These are phyloP conservation scores for Megaleporinus macrocephalus DNA, from an alignment of 2,113 vertebrate species.

Conservation along the genomic window DNA sequence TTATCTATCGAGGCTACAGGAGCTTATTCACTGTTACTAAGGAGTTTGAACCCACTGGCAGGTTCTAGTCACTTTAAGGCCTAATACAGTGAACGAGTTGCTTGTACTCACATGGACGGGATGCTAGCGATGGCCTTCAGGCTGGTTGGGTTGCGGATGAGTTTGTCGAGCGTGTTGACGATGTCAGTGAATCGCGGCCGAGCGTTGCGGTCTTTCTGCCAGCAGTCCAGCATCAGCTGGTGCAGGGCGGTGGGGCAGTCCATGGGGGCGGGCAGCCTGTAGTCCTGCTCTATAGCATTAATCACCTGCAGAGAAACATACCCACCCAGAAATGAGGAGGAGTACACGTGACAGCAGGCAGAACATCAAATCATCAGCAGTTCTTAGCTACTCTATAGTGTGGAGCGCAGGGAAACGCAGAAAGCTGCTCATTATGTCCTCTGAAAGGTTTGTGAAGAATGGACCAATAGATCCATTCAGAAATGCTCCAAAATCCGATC, in stretches of 20 bases:
- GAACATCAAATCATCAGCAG: background rate
- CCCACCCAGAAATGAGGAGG: background rate
- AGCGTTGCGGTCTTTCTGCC: slow-evolving; percentile 98
- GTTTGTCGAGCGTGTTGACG: slow-evolving; percentile 97
- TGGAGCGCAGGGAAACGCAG: too few relatives aligned
- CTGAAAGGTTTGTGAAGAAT: too few relatives aligned
- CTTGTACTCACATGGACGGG: slow-evolving; percentile 90
- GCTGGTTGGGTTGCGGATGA: slow-evolving; percentile 98
- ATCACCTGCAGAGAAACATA: slow-evolving; percentile 83
- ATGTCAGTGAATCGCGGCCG: slow-evolving; percentile 96
- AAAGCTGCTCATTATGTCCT: too few relatives aligned
- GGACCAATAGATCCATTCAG: too few relatives aligned
- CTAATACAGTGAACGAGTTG: background rate
- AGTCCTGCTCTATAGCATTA: slow-evolving; percentile 98
- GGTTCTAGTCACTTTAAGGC: background rate
- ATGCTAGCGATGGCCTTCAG: slow-evolving; percentile 97
- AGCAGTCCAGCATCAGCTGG: slow-evolving; percentile 98
- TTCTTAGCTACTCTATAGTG: background rate
- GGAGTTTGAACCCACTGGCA: too few relatives aligned
- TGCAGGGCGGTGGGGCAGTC: slow-evolving; percentile 95
- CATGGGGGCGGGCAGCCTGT: slow-evolving; percentile 96
- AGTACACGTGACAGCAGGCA: background rate
- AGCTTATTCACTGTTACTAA: too few relatives aligned
- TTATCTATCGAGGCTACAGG: too few relatives aligned
- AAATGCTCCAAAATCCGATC: too few relatives aligned